These are phyloP conservation scores for Poecile montanus DNA, from an alignment of 2,797 vertebrate species.

Conservation along the genomic window DNA sequence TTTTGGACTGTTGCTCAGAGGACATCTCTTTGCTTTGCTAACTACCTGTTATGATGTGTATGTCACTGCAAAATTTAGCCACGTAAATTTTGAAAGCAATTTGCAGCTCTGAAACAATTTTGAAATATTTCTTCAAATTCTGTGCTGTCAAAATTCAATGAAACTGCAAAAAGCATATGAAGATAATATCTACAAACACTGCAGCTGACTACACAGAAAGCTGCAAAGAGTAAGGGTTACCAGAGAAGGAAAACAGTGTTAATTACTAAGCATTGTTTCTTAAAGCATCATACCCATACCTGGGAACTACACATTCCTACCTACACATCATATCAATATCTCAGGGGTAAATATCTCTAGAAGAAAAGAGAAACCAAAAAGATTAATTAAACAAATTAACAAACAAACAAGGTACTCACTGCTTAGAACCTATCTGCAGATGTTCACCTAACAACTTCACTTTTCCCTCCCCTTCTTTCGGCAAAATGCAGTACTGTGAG, in stretches of 20 bases:
- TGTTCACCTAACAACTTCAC: conserved; percentile 54
- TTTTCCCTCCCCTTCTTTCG: conserved; percentile 36
- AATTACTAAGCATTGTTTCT: conserved; percentile 13
- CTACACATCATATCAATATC: background rate
- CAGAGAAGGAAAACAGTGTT: background rate
- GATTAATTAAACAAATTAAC: background rate
- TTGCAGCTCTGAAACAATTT: background rate
- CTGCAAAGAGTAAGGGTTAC: conserved; percentile 8
- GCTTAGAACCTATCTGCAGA: conserved; percentile 32
- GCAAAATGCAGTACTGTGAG: conserved; percentile 58
- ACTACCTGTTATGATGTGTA: background rate
- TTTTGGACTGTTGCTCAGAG: background rate
- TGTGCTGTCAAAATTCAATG: background rate
- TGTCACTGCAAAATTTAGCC: background rate
- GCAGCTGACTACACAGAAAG: background rate
- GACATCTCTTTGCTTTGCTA: background rate
- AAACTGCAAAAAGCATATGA: background rate
- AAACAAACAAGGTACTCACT: background rate
- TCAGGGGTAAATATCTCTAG: conserved; percentile 5
- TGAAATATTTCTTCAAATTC: background rate
- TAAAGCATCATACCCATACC: background rate
- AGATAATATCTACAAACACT: background rate
- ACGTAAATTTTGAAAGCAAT: background rate
- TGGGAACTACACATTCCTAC: background rate
- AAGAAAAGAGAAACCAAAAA: background rate